Base-by-base conservation (phyloP, 2,113 vertebrate genomes). In the Eptesicus fuscus region DNA sequence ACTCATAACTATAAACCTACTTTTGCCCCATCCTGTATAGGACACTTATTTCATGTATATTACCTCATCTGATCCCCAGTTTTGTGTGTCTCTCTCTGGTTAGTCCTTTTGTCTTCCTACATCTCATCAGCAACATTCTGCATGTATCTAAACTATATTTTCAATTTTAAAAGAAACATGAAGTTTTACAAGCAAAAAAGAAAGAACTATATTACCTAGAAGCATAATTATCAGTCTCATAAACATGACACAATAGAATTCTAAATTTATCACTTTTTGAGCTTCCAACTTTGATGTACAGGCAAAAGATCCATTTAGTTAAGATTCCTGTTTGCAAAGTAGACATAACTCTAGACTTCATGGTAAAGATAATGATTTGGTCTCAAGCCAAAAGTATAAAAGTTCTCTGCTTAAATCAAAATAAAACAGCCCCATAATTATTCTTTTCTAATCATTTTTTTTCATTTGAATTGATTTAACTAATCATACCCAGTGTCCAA, bases 311-410 rank as follows among this genome's bases (percentile, higher is more conserved):
- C 23, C 70, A 89, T 42, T 96, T 91, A 93, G 78, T 85, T 90
- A 96, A 83, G 32, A 94, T 83, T 83, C 65, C 70, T 86, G 12
- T 67, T 88, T 95, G 86, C 61, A 93, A 92, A 88, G 77, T 9
- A 93, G 56, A 74, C 42, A 20, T 78, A 93, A 89, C 61, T 85
- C 63, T 53, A 74, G 69, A 88, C 23, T 92, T 70, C 56, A 82
- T 5, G 28, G 65, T 71, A 94, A 86, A 93, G 32, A 93, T 22
- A 95, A 73, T 95, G 44, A 92, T 83, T 93, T 93, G 70, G 40
- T 94, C 25, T 93, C 17, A 86, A 96, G 56, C 14, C 71, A 80
- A 95, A 96, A 92, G 44, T 56, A 86, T 92, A 79, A 53, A 88
- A 86, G 51, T 69, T 95, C 35, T 67, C 76, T 73, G 53, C 40